Percentiles rank a stretch among this genome's conserved stretches.
These are phyloP conservation scores for Microplitis deprimator DNA, from an alignment of 2,888 invertebrate genomes.

Conservation along the genomic window DNA sequence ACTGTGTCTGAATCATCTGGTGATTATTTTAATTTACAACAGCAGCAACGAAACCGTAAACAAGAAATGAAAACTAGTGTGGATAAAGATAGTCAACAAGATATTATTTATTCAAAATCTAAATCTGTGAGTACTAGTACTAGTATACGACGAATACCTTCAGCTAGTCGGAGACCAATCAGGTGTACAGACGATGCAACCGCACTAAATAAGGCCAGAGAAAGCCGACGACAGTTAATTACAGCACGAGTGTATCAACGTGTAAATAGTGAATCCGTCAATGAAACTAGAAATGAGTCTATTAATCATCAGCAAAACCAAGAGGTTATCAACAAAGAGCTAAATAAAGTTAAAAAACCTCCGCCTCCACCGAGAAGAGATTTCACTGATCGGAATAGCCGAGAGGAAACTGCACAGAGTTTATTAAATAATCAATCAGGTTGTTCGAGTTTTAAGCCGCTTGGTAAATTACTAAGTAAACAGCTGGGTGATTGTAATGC, in stretches of 20 bases:
- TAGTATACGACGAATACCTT: not conserved
- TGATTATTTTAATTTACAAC: not conserved
- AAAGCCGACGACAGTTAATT: slow-evolving; percentile 57
- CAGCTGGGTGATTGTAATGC: slow-evolving; percentile 53
- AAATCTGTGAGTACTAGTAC: slow-evolving; percentile 13
- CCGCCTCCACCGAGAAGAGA: slow-evolving; percentile 55
- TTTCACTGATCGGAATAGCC: slow-evolving; percentile 60
- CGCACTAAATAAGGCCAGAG: slow-evolving; percentile 63
- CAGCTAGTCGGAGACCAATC: slow-evolving; percentile 40
- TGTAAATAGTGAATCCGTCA: slow-evolving; percentile 26
- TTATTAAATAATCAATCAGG: slow-evolving; percentile 41
- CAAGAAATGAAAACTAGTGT: not conserved
- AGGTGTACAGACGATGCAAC: slow-evolving; percentile 52
- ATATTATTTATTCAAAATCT: not conserved
- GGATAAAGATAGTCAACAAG: slow-evolving; percentile 11
- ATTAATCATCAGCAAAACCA: not conserved
- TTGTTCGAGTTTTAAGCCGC: slow-evolving; percentile 62
- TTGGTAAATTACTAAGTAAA: slow-evolving; percentile 52
- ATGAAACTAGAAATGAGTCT: slow-evolving; percentile 11
- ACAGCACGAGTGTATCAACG: slow-evolving; percentile 30
- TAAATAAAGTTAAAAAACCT: slow-evolving; percentile 48
- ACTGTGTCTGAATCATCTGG: not conserved
- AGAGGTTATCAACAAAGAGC: slow-evolving; percentile 26
- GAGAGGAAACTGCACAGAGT: slow-evolving; percentile 30
- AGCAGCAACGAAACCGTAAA: not conserved